Evolutionary conservation across 2,888 invertebrate species (phyloP).

Genomic region (Amphiduros pacificus): DNA sequence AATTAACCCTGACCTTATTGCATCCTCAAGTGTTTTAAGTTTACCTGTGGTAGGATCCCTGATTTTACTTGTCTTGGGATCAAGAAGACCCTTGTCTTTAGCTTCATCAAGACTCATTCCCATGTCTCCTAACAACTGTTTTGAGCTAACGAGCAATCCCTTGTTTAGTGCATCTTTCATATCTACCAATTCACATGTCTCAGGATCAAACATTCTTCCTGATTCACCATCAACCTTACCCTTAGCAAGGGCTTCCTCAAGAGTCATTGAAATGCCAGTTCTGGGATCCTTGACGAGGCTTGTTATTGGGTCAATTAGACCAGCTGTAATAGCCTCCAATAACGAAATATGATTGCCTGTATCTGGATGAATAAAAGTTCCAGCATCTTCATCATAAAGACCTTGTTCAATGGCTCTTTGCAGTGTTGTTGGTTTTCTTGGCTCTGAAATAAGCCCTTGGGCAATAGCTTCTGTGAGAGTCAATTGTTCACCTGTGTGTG

Average conservation of each 20-base stretch:
- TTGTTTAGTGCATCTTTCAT: slow-evolving; percentile 76
- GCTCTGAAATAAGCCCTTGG: slow-evolving; percentile 67
- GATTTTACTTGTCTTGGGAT: slow-evolving; percentile 80
- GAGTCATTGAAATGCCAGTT: slow-evolving; percentile 67
- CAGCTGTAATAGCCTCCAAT: slow-evolving; percentile 67
- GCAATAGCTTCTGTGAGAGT: slow-evolving; percentile 89
- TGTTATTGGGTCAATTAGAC: slow-evolving; percentile 71
- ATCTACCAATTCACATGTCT: slow-evolving; percentile 75
- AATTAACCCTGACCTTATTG: slow-evolving; percentile 2
- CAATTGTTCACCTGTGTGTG: slow-evolving; percentile 69
- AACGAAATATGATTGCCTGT: slow-evolving; percentile 52
- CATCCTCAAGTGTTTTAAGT: slow-evolving; percentile 19
- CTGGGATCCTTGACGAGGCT: slow-evolving; percentile 70
- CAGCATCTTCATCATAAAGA: slow-evolving; percentile 66
- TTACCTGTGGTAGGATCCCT: slow-evolving; percentile 53
- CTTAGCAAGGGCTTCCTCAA: slow-evolving; percentile 76
- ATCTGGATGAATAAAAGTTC: slow-evolving; percentile 38
- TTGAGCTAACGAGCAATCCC: slow-evolving; percentile 68
- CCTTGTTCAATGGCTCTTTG: slow-evolving; percentile 64
- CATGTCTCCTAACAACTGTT: slow-evolving; percentile 60
- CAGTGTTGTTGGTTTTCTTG: slow-evolving; percentile 7
- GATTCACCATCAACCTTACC: slow-evolving; percentile 81
- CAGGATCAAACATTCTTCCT: slow-evolving; percentile 35
- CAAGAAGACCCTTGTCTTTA: slow-evolving; percentile 77
- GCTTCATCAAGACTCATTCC: slow-evolving; percentile 84